A percentile compares a stretch with the other conserved stretches of the same genome.
These are phyloP conservation scores for Telenomus remus DNA, from an alignment of 1,140 invertebrate species.

Conservation along the genomic window DNA sequence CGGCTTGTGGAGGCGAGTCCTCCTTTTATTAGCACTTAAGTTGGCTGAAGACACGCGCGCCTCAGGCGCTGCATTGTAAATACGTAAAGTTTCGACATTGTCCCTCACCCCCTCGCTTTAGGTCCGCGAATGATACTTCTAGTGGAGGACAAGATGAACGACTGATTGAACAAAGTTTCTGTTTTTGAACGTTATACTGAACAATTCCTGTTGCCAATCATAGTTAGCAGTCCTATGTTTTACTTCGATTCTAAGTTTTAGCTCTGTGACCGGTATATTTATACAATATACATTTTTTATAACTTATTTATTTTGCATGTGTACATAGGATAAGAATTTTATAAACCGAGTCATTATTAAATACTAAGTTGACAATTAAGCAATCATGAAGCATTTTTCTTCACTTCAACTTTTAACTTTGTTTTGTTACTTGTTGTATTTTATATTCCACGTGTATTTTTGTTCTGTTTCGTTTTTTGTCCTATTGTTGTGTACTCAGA, in stretches of 20 bases:
- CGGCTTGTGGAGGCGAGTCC: constrained; percentile 63
- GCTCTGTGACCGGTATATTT: background rate
- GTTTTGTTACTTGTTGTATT: background rate
- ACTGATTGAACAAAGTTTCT: too few relatives aligned
- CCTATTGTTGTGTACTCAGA: background rate
- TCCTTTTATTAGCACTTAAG: constrained; percentile 17
- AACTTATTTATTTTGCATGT: constrained; percentile 1
- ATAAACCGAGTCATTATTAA: background rate
- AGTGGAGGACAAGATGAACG: constrained; percentile 13
- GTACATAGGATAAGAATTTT: background rate
- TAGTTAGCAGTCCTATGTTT: background rate
- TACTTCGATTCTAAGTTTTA: background rate
- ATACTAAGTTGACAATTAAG: background rate
- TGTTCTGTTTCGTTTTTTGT: background rate
- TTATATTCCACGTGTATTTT: background rate
- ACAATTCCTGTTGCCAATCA: background rate
- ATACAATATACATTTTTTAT: background rate
- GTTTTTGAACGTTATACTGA: background rate
- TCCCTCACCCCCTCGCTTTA: constrained; percentile 15
- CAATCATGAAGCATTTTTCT: background rate
- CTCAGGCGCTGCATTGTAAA: constrained; percentile 40
- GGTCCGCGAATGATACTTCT: background rate
- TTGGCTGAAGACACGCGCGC: constrained; percentile 19
- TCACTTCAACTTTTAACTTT: background rate
- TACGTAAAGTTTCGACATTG: constrained; percentile 44